Base-by-base conservation (phyloP, 2,888 invertebrate species). In the Melinopterus prodromus region DNA sequence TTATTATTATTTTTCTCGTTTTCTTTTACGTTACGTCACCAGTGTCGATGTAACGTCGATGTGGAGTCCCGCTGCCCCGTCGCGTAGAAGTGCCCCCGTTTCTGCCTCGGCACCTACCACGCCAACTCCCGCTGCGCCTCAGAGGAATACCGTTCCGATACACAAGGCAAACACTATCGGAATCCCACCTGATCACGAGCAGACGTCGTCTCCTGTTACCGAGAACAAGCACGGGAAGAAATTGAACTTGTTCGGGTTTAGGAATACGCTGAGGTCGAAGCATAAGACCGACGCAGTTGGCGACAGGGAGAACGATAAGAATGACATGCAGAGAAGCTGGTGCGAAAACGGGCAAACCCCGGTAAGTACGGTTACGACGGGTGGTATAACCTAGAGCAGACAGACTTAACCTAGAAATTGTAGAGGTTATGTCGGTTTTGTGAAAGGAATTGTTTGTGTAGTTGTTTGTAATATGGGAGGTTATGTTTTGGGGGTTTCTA, bases 111-210 rank as follows among this genome's bases (percentile, higher is more conserved):
- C 84, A 6, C 79, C 82, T 26, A 78, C 83, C 14, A 78, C 83
- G n/a, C 26, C 77, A 14, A 82, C 78, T 76, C 83, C 78, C 71
- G 78, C 80, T 70, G 86, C 86, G 80, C 82, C 84, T 69, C 86
- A 85, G 26, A 84, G 88, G 80, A 88, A 88, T 83, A 84, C 86
- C 16, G 80, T 84, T 16, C 79, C 76, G 12, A 84, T 88, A 69
- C 89, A 89, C 81, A 89, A 89, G 86, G 92, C 92, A 35, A 92
- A 92, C 88, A 92, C 92, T 37, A 92, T 92, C 86, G 92, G 92
- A 87, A 90, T 92, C 82, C 92, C 92, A 4, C 90, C 92, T 0
- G 89, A 89, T 71, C 85, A 89, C 84, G 87, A 90, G 88, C 87
- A 90, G 83, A 88, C 88, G 85, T 89, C 89, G 82, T 14, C 26